Conservation (phyloP, 2,113 vertebrate species). For the Zosterops borbonicus region DNA sequence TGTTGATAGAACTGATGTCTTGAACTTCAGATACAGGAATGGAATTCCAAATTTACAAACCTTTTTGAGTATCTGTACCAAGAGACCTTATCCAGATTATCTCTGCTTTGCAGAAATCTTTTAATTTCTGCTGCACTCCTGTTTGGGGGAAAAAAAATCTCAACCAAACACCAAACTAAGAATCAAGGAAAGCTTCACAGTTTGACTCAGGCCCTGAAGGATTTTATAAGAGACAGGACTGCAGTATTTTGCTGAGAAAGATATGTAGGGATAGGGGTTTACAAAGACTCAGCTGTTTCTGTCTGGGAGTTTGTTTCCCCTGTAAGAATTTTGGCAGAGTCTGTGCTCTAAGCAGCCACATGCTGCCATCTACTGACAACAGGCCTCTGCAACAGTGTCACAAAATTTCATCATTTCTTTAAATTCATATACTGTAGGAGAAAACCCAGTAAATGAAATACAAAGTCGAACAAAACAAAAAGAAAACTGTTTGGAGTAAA, state of each 20-base stretch:
- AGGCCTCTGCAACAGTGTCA: not conserved
- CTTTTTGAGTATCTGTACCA: not conserved
- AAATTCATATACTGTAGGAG: not conserved
- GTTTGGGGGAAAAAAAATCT: not conserved
- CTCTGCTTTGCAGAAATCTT: conserved; percentile 19
- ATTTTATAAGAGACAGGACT: not conserved
- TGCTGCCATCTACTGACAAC: conserved; percentile 78
- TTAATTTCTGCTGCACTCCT: not conserved
- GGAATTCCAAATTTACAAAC: not conserved
- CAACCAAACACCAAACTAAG: not conserved
- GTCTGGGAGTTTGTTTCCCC: not conserved
- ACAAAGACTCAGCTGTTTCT: not conserved
- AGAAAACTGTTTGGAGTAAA: not conserved
- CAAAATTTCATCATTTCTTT: not conserved
- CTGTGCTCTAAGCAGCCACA: conserved; percentile 16
- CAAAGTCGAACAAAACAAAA: not conserved
- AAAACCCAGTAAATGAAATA: not conserved
- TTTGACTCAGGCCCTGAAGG: not conserved
- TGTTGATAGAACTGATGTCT: not conserved
- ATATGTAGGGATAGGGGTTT: not conserved
- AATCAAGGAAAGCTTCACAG: not conserved
- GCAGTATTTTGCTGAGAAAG: not conserved
- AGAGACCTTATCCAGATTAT: not conserved
- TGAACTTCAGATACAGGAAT: not conserved
- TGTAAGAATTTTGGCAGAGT: not conserved